These are phyloP conservation scores for Cacoxenus indagator DNA, from an alignment of 2,888 invertebrate genomes.

Conservation along the genomic window DNA sequence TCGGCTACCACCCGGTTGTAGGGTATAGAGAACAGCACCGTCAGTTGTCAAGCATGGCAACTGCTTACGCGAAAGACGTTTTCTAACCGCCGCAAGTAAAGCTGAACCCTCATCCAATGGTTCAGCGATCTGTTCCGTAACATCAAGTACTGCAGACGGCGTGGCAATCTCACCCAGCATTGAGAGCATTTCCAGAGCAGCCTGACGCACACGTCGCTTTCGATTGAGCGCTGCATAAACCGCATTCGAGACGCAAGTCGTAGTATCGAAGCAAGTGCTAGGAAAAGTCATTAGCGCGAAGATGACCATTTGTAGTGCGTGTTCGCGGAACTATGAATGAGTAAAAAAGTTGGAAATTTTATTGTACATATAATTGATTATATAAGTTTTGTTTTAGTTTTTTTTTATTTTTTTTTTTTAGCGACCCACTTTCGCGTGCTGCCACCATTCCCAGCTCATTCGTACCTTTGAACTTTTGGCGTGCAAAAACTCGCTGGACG, in stretches of 20 bases:
- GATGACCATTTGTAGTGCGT: conserved; percentile 82
- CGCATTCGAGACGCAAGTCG: conserved; percentile 71
- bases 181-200: conserved; percentile 83
- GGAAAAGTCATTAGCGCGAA: conserved; percentile 84
- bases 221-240: conserved; percentile 72
- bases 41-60: conserved; percentile 80
- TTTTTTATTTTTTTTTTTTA: neutral
- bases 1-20: conserved; percentile 64
- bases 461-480: conserved; percentile 70
- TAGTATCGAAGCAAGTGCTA: conserved; percentile 79
- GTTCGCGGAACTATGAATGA: conserved; percentile 76
- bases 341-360: neutral
- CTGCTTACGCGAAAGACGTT: conserved; percentile 80
- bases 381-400: neutral
- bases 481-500: conserved; percentile 70
- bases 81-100: conserved; percentile 79
- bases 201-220: conserved; percentile 83
- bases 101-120: conserved; percentile 72
- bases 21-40: conserved; percentile 82
- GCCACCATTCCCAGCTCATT: too few species aligned
- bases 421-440: conserved; percentile 27
- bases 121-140: conserved; percentile 74
- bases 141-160: conserved; percentile 76
- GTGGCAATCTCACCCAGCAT: conserved; percentile 82
- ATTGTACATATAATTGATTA: too few species aligned